Evolutionary conservation across 2,888 invertebrate genomes (phyloP).

Genomic region (Eristalis arbustorum): DNA sequence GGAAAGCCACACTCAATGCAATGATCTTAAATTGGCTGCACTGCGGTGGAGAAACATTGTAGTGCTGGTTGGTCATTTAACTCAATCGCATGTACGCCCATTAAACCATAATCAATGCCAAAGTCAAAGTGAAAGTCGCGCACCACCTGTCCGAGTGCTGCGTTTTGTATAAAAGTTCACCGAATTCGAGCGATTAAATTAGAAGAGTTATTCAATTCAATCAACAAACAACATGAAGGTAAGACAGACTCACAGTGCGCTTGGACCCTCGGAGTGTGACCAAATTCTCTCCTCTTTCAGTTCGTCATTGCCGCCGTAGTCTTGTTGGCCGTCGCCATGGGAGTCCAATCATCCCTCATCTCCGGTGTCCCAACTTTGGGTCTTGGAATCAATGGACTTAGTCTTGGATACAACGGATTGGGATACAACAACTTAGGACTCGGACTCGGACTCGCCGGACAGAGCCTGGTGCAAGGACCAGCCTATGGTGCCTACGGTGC

Average conservation of each 20-base stretch:
- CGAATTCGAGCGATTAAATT: not conserved
- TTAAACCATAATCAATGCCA: not conserved
- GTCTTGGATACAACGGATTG: constrained; percentile 51
- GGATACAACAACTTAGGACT: constrained; percentile 65
- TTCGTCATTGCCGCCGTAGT: constrained; percentile 75
- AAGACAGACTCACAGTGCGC: not conserved
- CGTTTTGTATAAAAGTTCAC: constrained; percentile 38
- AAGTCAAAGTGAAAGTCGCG: not conserved
- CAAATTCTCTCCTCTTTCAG: constrained; percentile 64
- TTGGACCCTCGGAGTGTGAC: not conserved
- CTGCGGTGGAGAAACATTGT: too few relatives aligned
- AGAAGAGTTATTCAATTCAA: constrained; percentile 28
- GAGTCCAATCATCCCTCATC: constrained; percentile 76
- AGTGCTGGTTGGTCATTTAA: too few relatives aligned
- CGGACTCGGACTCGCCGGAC: constrained; percentile 48
- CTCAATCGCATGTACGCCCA: not conserved
- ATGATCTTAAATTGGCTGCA: too few relatives aligned
- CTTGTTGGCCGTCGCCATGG: constrained; percentile 77
- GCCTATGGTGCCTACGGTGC: not conserved
- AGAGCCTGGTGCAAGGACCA: constrained; percentile 62
- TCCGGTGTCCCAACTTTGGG: constrained; percentile 61
- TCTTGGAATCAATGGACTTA: constrained; percentile 62
- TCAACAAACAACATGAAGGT: constrained; percentile 60
- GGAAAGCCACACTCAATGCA: too few relatives aligned
- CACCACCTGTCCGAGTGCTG: too few relatives aligned